Evolutionary conservation across 2,888 invertebrate species (phyloP).

Genomic region (Macrophya annulata): DNA sequence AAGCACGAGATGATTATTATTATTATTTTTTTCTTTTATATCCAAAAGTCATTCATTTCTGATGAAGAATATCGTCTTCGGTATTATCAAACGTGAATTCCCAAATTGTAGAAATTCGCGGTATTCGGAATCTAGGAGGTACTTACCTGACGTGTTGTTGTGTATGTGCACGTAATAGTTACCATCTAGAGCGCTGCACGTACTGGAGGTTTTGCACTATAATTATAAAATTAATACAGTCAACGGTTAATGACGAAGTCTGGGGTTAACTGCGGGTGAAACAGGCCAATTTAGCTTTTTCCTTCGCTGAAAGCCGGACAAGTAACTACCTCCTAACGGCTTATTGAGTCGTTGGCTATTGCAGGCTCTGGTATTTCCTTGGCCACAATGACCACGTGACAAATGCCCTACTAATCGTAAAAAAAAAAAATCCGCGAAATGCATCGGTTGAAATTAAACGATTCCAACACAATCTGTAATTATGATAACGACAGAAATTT

Average conservation of each 20-base stretch:
- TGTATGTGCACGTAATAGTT: background rate
- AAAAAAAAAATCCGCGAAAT: background rate
- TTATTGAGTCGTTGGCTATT: constrained; percentile 45
- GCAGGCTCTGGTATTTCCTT: constrained; percentile 42
- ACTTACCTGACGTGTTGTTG: background rate
- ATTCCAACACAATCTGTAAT: background rate
- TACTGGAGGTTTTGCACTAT: background rate
- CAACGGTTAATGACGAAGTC: constrained; percentile 10
- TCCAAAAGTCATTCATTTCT: background rate
- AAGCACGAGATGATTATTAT: background rate
- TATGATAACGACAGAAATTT: background rate
- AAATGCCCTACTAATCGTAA: constrained; percentile 2
- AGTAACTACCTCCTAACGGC: constrained; percentile 38
- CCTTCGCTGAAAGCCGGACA: constrained; percentile 16
- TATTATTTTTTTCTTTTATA: background rate
- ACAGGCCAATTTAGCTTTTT: constrained; percentile 45
- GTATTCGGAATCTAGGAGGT: background rate
- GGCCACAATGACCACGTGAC: constrained; percentile 35
- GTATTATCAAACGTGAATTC: background rate
- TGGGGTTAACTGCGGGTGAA: constrained; percentile 42
- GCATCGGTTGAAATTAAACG: background rate
- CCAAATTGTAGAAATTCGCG: background rate
- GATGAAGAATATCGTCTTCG: background rate
- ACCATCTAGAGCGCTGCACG: background rate
- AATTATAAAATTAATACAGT: constrained; percentile 33